These are phyloP conservation scores for Cavia porcellus DNA, from an alignment of 2,113 vertebrate species.

Conservation along the genomic window DNA sequence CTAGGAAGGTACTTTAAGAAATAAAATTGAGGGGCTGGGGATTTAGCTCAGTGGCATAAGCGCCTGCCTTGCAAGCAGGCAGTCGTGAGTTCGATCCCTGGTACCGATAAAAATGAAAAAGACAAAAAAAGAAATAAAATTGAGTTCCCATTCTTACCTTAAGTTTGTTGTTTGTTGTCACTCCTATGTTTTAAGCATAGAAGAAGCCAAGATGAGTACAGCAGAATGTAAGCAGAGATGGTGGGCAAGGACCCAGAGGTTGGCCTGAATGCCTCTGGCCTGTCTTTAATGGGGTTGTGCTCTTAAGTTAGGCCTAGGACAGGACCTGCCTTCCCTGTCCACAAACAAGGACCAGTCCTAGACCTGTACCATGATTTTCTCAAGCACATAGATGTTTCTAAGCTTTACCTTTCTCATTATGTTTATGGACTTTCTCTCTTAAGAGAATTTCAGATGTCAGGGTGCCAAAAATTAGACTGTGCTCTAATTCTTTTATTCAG, in stretches of 20 bases:
- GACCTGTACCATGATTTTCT: not conserved
- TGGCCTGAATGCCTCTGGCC: not conserved
- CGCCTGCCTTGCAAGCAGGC: too few species aligned
- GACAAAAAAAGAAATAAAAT: not conserved
- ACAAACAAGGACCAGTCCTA: not conserved
- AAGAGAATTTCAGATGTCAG: slow-evolving; percentile 16
- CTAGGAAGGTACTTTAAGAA: not conserved
- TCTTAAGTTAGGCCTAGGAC: not conserved
- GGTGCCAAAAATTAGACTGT: not conserved
- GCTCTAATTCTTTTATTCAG: slow-evolving; percentile 45
- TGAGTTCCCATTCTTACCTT: not conserved
- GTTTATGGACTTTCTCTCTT: not conserved
- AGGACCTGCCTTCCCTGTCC: not conserved
- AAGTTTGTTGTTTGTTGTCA: slow-evolving; percentile 16
- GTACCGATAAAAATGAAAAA: too few species aligned
- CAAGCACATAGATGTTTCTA: not conserved
- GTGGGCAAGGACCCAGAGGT: not conserved
- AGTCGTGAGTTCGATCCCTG: too few species aligned
- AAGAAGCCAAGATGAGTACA: not conserved
- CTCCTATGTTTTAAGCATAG: not conserved
- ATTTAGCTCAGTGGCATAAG: too few species aligned
- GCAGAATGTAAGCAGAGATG: not conserved
- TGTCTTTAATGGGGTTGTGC: not conserved
- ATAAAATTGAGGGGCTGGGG: not conserved
- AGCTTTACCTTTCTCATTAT: not conserved